Conservation (phyloP, 2,888 invertebrate species). For the Thyatira batis region DNA sequence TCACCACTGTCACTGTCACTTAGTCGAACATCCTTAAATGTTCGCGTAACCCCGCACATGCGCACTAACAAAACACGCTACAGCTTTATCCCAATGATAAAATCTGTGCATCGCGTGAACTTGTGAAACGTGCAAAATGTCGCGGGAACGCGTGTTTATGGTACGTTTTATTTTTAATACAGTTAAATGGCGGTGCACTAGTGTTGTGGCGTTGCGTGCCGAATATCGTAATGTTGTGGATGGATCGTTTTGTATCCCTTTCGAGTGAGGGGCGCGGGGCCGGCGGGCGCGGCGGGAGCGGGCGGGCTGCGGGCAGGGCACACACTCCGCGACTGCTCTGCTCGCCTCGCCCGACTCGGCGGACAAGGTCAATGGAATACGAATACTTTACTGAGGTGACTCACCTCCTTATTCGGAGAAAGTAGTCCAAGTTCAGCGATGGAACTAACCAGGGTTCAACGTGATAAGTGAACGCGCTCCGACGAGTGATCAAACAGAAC, state of each 20-base stretch:
- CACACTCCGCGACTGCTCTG: conserved; percentile 42
- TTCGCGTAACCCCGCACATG: conserved; percentile 45
- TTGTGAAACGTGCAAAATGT: background rate
- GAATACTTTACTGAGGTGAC: conserved; percentile 35
- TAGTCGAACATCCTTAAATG: conserved; percentile 22
- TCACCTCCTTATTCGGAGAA: conserved; percentile 26
- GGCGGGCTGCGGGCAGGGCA: conserved; percentile 24
- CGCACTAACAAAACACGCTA: conserved; percentile 33
- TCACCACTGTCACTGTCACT: conserved; percentile 21
- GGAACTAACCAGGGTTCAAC: background rate
- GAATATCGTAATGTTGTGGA: background rate
- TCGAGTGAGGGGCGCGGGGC: conserved; percentile 25
- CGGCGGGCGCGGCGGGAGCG: background rate
- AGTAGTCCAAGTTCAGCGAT: conserved; percentile 10
- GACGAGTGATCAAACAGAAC: background rate
- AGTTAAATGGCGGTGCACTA: background rate
- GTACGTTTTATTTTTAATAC: conserved; percentile 7
- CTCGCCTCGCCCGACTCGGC: conserved; percentile 14
- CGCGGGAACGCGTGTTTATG: background rate
- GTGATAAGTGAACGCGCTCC: background rate
- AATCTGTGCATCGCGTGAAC: background rate
- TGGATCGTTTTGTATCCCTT: background rate
- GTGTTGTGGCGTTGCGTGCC: background rate
- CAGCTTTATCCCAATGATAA: background rate
- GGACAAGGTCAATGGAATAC: conserved; percentile 49